A percentile compares a stretch with the other conserved stretches of the same genome.
phyloP scores from a whole-genome alignment of 2,113 vertebrate species.

The Actenoides hombroni region DNA sequence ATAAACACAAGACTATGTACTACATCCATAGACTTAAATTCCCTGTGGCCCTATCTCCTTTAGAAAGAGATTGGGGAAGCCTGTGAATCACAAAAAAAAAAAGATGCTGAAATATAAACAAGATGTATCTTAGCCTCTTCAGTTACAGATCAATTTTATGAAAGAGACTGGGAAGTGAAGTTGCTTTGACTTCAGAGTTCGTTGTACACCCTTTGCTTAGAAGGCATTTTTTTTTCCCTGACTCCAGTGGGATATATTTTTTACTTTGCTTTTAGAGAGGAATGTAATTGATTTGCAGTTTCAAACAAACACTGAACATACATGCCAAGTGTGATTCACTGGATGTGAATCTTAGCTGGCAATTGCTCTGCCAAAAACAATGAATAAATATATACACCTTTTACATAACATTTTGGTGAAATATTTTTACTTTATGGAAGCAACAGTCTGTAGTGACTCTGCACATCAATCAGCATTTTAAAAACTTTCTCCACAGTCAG shows the following conservation, averaged over 20 bases:
- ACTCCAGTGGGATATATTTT: neutral
- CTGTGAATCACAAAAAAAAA: neutral
- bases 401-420: neutral
- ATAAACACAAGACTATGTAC: neutral
- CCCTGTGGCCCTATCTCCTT: neutral
- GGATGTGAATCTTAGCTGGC: neutral
- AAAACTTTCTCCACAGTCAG: neutral
- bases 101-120: neutral
- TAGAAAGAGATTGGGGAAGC: neutral
- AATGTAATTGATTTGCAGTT: neutral
- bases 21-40: neutral
- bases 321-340: neutral
- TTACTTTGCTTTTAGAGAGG: neutral
- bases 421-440: neutral
- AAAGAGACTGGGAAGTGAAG: neutral
- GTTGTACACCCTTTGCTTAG: neutral
- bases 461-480: neutral
- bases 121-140: neutral
- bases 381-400: neutral
- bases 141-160: neutral
- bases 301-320: neutral
- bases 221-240: neutral
- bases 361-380: neutral
- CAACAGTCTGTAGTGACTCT: neutral
- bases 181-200: neutral